Percentiles rank a stretch among this genome's conserved stretches.
Conservation (phyloP, 30 jellyfish, hydroid and myxozoan species). For the Thelohanellus kitauei region DNA sequence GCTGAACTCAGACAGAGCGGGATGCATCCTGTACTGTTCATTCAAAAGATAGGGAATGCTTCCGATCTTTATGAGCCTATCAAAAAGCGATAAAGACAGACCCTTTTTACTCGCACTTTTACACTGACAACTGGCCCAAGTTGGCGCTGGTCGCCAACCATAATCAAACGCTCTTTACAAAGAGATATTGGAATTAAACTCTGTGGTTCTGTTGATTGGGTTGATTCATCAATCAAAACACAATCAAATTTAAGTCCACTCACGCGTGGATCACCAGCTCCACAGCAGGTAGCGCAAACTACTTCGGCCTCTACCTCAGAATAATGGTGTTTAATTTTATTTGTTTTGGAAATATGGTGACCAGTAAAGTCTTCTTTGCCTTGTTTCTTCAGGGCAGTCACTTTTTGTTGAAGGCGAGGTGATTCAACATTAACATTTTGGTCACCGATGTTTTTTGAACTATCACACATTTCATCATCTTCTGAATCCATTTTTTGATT, state of each 20-base stretch:
- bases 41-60: neutral
- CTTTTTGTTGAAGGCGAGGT: too few relatives aligned
- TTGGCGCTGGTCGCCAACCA: constrained; percentile 1
- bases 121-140: neutral
- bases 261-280: neutral
- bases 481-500: too few relatives aligned
- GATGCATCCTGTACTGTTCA: neutral
- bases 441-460: too few relatives aligned
- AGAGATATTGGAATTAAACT: neutral
- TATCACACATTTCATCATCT: too few relatives aligned
- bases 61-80: too few relatives aligned
- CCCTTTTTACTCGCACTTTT: neutral
- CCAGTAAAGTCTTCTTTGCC: too few relatives aligned
- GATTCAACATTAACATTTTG: too few relatives aligned
- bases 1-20: neutral
- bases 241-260: neutral
- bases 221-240: neutral
- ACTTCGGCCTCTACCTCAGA: too few relatives aligned
- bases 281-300: neutral
- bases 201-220: neutral
- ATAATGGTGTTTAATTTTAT: too few relatives aligned
- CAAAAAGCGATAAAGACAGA: neutral
- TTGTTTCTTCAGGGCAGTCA: too few relatives aligned
- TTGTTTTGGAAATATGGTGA: too few relatives aligned
- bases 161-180: neutral